These are phyloP conservation scores for Cladopsammia gracilis DNA, from an alignment of 64 coral and sea anemone species.

Conservation along the genomic window DNA sequence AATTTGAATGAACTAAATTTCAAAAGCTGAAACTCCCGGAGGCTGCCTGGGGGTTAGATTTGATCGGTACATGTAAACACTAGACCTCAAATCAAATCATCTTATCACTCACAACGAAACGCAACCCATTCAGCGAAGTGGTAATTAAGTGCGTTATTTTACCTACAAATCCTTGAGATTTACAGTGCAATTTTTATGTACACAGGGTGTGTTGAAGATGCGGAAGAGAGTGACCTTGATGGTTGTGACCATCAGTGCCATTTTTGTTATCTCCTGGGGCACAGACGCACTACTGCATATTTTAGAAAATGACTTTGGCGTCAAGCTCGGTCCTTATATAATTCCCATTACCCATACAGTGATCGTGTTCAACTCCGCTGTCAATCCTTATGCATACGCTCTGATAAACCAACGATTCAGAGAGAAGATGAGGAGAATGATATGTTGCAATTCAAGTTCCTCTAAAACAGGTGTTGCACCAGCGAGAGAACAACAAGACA, in stretches of 20 bases:
- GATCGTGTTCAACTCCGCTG: slow-evolving; percentile 33
- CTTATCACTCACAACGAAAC: too few relatives aligned
- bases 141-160: too few relatives aligned
- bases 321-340: not conserved
- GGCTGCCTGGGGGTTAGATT: too few relatives aligned
- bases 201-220: slow-evolving; percentile 5
- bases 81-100: too few relatives aligned
- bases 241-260: slow-evolving; percentile 29
- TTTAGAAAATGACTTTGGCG: not conserved
- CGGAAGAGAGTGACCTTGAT: slow-evolving; percentile 44
- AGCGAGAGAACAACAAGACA: too few relatives aligned
- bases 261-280: slow-evolving; percentile 20
- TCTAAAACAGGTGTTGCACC: not conserved
- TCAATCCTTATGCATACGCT: slow-evolving; percentile 53
- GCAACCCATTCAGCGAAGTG: too few relatives aligned
- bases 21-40: too few relatives aligned
- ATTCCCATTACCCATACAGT: slow-evolving; percentile 42
- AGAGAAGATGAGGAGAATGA: not conserved
- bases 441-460: not conserved
- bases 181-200: not conserved
- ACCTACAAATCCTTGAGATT: too few relatives aligned
- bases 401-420: slow-evolving; percentile 40
- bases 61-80: too few relatives aligned
- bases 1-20: too few relatives aligned
- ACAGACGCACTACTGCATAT: slow-evolving; percentile 27